A percentile compares a stretch with the other conserved stretches of the same genome.
Evolutionary conservation across 2,888 invertebrate genomes (phyloP).

Genomic region (Hipparchia sbordonii): DNA sequence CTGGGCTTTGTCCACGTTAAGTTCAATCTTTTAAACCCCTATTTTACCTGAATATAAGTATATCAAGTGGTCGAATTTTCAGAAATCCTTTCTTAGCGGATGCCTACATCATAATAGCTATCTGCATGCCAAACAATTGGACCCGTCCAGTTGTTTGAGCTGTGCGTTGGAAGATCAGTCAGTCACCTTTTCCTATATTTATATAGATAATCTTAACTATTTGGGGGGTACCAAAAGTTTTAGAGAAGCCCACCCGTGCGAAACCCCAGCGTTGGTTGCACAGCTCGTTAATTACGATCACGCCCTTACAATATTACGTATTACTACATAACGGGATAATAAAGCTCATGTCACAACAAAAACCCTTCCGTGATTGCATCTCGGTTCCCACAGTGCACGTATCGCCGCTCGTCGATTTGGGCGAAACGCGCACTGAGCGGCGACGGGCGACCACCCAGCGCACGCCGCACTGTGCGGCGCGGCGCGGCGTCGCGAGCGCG

Average conservation of each 20-base stretch:
- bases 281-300: background rate
- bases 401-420: slow-evolving; percentile 61
- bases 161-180: no score
- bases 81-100: no score
- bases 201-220: no score
- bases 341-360: slow-evolving; percentile 24
- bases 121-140: no score
- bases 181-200: no score
- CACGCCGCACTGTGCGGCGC: slow-evolving; percentile 44
- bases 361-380: slow-evolving; percentile 25
- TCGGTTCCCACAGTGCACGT: slow-evolving; percentile 35
- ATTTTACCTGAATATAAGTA: no score
- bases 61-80: no score
- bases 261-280: background rate
- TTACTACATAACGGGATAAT: slow-evolving; percentile 25
- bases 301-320: slow-evolving; percentile 1
- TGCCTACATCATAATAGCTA: no score
- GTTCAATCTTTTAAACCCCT: no score
- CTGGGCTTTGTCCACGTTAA: no score
- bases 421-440: slow-evolving; percentile 54
- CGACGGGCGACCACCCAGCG: slow-evolving; percentile 67
- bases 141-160: no score
- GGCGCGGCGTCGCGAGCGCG: slow-evolving; percentile 57
- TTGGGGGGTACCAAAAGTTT: background rate
- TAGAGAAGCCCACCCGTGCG: background rate